A percentile compares a stretch with the other conserved stretches of the same genome.
Evolutionary conservation across 2,113 vertebrate genomes (phyloP).

Genomic region (Macheiramphus alcinus): DNA sequence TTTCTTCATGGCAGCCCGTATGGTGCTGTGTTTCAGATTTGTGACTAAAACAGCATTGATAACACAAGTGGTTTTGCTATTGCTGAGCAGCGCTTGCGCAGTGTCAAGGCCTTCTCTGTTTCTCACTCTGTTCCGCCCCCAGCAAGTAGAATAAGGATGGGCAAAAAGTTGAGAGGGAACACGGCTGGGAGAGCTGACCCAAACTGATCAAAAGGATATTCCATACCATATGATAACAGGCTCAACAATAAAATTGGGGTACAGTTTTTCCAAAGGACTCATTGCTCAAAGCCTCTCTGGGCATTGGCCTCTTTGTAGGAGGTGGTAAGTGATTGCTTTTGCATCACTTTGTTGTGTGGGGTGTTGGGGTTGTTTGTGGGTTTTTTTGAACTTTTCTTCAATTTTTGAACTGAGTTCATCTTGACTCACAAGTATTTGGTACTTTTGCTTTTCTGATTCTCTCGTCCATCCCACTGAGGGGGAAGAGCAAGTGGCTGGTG

Average conservation of each 20-base stretch:
- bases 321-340: neutral
- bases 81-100: neutral
- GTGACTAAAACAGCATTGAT: neutral
- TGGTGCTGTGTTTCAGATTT: neutral
- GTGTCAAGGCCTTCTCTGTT: neutral
- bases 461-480: neutral
- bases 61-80: neutral
- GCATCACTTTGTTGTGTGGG: neutral
- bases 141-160: neutral
- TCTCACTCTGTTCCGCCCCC: neutral
- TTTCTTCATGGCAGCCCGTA: neutral
- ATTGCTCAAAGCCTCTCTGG: neutral
- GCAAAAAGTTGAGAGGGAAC: neutral
- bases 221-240: no score
- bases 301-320: neutral
- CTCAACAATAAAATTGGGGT: neutral
- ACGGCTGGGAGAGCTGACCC: rapidly evolving
- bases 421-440: neutral
- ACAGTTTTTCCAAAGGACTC: neutral
- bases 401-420: neutral
- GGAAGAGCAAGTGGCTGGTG: neutral
- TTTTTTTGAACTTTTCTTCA: neutral
- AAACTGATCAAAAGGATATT: neutral
- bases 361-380: neutral
- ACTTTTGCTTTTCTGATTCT: neutral